Conservation (phyloP, 2,888 invertebrate genomes). For the Tipula unca region DNA sequence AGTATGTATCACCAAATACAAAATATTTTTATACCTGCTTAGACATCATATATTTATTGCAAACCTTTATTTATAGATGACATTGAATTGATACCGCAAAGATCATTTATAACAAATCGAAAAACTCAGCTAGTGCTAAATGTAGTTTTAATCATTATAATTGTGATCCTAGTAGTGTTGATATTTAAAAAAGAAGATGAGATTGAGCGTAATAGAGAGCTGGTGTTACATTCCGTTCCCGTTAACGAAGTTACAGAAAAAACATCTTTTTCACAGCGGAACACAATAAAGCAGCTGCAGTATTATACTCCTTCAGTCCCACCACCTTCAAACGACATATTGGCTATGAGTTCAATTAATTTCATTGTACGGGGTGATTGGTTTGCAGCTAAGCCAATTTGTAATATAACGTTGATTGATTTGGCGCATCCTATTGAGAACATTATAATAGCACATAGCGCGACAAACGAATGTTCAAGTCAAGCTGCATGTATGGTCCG, state of each 20-base stretch:
- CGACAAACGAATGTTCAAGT: constrained; percentile 27
- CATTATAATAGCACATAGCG: not conserved
- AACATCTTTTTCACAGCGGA: not conserved
- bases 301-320: not conserved
- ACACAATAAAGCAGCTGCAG: not conserved
- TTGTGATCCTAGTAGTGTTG: not conserved
- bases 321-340: not conserved
- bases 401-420: not conserved
- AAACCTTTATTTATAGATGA: not conserved
- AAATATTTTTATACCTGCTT: no score
- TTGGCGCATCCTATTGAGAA: not conserved
- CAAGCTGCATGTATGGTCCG: constrained; percentile 51
- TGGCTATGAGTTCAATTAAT: not conserved
- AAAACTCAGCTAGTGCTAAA: not conserved
- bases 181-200: not conserved
- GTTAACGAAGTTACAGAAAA: not conserved
- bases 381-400: not conserved
- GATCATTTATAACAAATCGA: not conserved
- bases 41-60: not conserved
- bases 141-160: not conserved
- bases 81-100: not conserved
- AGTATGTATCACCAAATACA: not conserved
- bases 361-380: not conserved
- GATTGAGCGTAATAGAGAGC: not conserved
- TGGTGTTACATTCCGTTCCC: not conserved